These are phyloP conservation scores for Phenacoccus solenopsis DNA, from an alignment of 1,140 invertebrate species.

Conservation along the genomic window DNA sequence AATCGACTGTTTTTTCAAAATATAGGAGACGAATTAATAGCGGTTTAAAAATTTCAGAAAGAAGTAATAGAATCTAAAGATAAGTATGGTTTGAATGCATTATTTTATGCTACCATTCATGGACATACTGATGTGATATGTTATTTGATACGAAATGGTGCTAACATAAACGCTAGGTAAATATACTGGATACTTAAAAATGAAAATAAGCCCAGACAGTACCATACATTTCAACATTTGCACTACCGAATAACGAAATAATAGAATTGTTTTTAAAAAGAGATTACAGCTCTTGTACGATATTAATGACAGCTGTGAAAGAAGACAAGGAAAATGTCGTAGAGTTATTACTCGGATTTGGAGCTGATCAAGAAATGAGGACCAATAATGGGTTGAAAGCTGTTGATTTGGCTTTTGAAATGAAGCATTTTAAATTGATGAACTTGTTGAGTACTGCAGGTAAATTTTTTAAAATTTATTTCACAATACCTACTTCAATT, in stretches of 20 bases:
- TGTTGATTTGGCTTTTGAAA: neutral
- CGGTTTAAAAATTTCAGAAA: neutral
- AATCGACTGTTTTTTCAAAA: neutral
- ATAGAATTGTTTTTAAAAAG: too few species aligned
- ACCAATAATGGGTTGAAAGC: neutral
- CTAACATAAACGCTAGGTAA: neutral
- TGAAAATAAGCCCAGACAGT: neutral
- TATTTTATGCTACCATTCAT: neutral
- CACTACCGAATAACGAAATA: too few species aligned
- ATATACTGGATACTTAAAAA: neutral
- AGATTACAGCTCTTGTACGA: neutral
- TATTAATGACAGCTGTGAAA: neutral
- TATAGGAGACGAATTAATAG: too few species aligned
- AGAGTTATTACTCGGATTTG: neutral
- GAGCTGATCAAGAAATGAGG: neutral
- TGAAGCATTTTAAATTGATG: neutral
- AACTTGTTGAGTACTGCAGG: neutral
- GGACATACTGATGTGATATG: neutral
- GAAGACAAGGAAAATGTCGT: neutral
- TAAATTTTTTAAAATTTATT: neutral
- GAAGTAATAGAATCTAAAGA: conserved; percentile 8
- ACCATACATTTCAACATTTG: neutral
- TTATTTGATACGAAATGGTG: neutral
- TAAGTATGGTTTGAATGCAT: neutral
- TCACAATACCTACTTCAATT: neutral